Conservation (phyloP, 1,140 invertebrate species). For the Lepidurus arcticus region DNA sequence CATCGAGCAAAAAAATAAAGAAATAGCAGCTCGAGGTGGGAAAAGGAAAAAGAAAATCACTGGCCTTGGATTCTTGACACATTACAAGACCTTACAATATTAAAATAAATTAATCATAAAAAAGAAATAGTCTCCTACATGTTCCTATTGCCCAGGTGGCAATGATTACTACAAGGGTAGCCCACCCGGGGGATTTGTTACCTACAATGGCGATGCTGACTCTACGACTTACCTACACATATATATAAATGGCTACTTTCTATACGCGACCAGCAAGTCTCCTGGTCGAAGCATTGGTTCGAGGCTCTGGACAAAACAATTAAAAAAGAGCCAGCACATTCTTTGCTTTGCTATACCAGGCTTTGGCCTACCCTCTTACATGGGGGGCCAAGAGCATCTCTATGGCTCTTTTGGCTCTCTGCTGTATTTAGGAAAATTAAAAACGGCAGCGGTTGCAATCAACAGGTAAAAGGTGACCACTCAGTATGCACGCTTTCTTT, state of each 20-base stretch:
- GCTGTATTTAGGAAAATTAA: neutral
- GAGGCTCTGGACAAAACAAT: neutral
- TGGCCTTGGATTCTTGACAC: constrained; percentile 2
- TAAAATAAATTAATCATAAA: constrained; percentile 23
- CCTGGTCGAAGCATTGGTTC: neutral
- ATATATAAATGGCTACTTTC: neutral
- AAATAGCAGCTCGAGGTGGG: neutral
- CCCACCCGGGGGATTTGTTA: neutral
- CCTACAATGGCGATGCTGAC: neutral
- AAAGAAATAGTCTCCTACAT: constrained; percentile 7
- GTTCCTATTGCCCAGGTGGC: constrained; percentile 4
- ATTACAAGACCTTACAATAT: constrained; percentile 19
- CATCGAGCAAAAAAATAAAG: neutral
- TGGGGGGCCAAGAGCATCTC: neutral
- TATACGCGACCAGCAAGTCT: neutral
- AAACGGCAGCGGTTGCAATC: constrained; percentile 10
- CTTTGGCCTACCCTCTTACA: neutral
- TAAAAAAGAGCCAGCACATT: neutral
- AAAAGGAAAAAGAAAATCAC: neutral
- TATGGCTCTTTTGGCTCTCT: neutral
- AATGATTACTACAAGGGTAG: neutral
- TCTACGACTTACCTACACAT: too few relatives aligned
- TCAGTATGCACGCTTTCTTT: neutral
- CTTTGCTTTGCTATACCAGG: neutral
- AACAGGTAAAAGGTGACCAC: constrained; percentile 10